A percentile compares a stretch with the other conserved stretches of the same genome.
phyloP scores from a whole-genome alignment of 2,888 invertebrate species.

The Kuschelorhynchus macadamiae region DNA sequence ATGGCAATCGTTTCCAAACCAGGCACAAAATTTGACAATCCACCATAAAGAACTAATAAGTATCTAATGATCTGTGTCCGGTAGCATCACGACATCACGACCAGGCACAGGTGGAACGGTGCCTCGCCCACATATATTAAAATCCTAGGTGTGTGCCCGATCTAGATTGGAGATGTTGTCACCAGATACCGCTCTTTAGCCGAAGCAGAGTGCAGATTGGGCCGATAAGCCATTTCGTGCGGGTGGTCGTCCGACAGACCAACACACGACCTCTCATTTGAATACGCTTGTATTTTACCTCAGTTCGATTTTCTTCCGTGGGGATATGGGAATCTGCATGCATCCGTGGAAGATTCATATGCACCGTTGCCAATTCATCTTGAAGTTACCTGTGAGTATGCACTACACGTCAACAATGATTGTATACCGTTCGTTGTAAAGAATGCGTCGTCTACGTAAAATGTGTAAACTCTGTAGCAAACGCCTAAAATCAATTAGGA shows the following conservation, averaged over 20 bases:
- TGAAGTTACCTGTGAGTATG: too few relatives aligned
- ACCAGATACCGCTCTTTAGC: slow-evolving; percentile 66
- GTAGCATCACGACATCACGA: slow-evolving; percentile 38
- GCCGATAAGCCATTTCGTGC: slow-evolving; percentile 64
- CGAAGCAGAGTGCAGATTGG: slow-evolving; percentile 60
- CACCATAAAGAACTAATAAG: slow-evolving; percentile 31
- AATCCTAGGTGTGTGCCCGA: slow-evolving; percentile 67
- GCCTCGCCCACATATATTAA: slow-evolving; percentile 62
- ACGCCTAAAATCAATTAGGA: too few relatives aligned
- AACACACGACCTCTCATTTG: slow-evolving; percentile 67
- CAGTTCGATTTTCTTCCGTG: slow-evolving; percentile 53
- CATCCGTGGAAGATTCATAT: slow-evolving; percentile 33
- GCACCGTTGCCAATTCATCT: slow-evolving; percentile 22
- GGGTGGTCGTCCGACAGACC: slow-evolving; percentile 64
- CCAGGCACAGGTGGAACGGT: slow-evolving; percentile 41
- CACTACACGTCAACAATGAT: too few relatives aligned
- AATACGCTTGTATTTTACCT: slow-evolving; percentile 66
- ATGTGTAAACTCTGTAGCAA: too few relatives aligned
- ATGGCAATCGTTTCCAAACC: too few relatives aligned
- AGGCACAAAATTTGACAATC: too few relatives aligned
- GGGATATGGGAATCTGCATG: slow-evolving; percentile 63
- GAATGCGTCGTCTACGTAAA: too few relatives aligned
- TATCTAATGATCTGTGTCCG: slow-evolving; percentile 42
- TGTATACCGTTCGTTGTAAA: too few relatives aligned
- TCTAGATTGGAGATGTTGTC: slow-evolving; percentile 70